Percentiles rank a stretch among this genome's conserved stretches.
Conservation (phyloP, 2,113 vertebrate species). For the Phainopepla nitens region DNA sequence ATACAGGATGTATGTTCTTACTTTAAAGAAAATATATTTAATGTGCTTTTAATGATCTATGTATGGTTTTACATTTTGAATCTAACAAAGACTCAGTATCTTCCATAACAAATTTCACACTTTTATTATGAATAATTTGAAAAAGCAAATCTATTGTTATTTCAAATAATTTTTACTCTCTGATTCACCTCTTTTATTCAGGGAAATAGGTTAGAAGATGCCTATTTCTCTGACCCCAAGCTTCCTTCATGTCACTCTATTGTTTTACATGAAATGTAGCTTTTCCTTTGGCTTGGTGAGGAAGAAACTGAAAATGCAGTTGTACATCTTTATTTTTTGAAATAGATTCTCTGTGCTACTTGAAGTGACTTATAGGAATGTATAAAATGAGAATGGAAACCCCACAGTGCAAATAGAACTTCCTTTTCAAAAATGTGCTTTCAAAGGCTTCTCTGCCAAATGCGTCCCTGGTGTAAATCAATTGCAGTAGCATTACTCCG, state of each 20-base stretch:
- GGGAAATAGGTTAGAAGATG: background rate
- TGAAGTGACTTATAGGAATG: background rate
- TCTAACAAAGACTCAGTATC: background rate
- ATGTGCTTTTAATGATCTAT: background rate
- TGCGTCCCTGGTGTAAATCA: conserved; percentile 18
- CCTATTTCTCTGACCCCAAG: background rate
- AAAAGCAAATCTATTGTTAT: background rate
- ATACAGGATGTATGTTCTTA: background rate
- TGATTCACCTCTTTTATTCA: background rate
- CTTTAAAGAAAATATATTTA: background rate
- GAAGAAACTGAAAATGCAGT: background rate
- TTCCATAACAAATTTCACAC: background rate
- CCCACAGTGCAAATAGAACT: background rate
- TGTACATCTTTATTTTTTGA: conserved; percentile 12
- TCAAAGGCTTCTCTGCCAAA: conserved; percentile 3
- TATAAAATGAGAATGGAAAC: background rate
- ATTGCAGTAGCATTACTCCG: background rate
- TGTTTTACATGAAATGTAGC: background rate
- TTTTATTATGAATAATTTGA: background rate
- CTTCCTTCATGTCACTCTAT: background rate
- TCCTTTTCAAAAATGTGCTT: background rate
- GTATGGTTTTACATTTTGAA: background rate
- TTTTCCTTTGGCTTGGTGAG: background rate
- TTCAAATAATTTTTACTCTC: background rate
- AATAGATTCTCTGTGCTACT: background rate